Conservation (phyloP, 2,797 vertebrate species). For the Orestias chungarensis region DNA sequence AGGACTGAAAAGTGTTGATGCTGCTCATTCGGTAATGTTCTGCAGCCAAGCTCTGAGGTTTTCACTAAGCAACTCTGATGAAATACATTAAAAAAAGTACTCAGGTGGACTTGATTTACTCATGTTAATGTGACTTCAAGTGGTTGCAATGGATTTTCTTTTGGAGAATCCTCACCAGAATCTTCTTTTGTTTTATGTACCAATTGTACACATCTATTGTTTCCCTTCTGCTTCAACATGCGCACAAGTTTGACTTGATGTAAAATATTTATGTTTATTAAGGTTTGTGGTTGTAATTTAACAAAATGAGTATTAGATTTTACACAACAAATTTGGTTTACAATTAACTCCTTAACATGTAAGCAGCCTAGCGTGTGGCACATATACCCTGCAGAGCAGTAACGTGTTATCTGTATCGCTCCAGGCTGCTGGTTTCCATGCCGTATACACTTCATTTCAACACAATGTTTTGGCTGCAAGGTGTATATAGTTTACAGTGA, state of each 20-base stretch:
- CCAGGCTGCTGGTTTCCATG: neutral
- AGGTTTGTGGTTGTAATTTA: neutral
- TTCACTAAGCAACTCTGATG: neutral
- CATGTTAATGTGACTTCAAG: neutral
- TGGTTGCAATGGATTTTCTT: neutral
- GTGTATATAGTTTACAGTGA: neutral
- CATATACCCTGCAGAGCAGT: neutral
- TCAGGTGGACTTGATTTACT: neutral
- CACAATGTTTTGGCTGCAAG: constrained; percentile 7
- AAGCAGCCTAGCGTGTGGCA: neutral
- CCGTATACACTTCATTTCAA: neutral
- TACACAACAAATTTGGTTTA: neutral
- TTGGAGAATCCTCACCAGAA: neutral
- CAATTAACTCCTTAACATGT: neutral
- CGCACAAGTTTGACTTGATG: neutral
- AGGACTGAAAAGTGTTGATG: neutral
- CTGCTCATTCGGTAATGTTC: neutral
- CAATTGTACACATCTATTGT: too few species aligned
- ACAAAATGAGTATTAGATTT: neutral
- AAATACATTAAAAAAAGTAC: neutral
- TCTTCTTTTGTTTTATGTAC: too few species aligned
- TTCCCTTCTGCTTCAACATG: neutral
- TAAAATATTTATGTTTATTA: neutral
- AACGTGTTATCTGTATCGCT: neutral
- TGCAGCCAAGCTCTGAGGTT: too few species aligned